Percentiles rank a stretch among this genome's conserved stretches.
Conservation (phyloP, 2,888 invertebrate species). For the Drosophila pseudotakahashii region DNA sequence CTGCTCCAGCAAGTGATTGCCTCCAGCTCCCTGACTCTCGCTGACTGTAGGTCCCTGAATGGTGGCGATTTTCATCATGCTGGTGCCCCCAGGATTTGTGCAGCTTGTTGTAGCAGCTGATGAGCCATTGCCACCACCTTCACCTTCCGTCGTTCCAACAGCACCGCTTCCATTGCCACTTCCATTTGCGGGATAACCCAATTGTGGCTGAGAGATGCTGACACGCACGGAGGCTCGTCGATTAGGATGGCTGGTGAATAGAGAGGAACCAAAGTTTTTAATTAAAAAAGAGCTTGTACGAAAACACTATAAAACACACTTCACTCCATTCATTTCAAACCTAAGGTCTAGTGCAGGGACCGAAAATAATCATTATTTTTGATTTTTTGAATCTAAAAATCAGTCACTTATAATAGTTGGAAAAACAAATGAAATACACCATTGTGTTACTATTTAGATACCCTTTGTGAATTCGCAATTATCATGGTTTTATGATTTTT, state of each 20-base stretch:
- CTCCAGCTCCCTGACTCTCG: slow-evolving; percentile 18
- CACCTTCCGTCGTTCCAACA: slow-evolving; percentile 7
- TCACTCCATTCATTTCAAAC: not conserved
- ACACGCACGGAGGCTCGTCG: slow-evolving; percentile 80
- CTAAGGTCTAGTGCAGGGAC: no score
- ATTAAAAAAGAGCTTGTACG: not conserved
- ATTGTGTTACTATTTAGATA: no score
- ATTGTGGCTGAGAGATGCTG: slow-evolving; percentile 81
- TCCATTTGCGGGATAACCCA: slow-evolving; percentile 86
- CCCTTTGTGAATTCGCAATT: no score
- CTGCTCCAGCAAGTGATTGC: slow-evolving; percentile 60
- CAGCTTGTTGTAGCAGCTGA: slow-evolving; percentile 65
- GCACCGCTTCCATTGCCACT: slow-evolving; percentile 62
- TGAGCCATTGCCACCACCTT: slow-evolving; percentile 23
- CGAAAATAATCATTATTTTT: no score
- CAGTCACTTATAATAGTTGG: no score
- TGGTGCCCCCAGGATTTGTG: slow-evolving; percentile 80
- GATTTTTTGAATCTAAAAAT: no score
- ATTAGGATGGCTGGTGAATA: slow-evolving; percentile 74
- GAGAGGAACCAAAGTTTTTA: not conserved
- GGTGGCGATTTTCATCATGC: slow-evolving; percentile 58
- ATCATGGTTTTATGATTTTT: no score
- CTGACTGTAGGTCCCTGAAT: slow-evolving; percentile 47
- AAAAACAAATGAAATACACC: no score
- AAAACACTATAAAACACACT: not conserved